phyloP scores from a whole-genome alignment of 2,797 vertebrate species.

The Uromys caudimaculatus region DNA sequence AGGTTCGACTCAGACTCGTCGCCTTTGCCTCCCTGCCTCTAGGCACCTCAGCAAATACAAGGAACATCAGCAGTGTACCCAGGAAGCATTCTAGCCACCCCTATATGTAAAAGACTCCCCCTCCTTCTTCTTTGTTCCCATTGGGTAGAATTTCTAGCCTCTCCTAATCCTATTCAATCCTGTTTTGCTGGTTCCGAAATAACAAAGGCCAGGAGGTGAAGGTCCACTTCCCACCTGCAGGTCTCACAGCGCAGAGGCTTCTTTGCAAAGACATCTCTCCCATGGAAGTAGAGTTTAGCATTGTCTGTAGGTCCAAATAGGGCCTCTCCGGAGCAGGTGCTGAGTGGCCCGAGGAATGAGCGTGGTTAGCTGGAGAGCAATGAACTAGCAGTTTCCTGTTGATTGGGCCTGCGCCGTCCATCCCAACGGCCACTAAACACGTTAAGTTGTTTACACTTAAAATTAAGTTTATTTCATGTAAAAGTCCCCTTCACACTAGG shows the following conservation, averaged over 20 bases:
- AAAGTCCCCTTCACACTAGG: background rate
- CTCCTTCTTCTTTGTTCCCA: background rate
- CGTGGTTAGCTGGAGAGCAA: background rate
- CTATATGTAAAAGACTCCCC: background rate
- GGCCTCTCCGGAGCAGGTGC: no score
- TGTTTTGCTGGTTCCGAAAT: background rate
- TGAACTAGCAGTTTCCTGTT: background rate
- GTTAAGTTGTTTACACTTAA: background rate
- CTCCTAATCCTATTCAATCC: background rate
- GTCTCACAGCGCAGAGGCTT: background rate
- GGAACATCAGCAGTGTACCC: background rate
- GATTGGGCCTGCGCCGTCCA: background rate
- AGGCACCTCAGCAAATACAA: background rate
- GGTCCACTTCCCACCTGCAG: background rate
- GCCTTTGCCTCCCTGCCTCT: background rate
- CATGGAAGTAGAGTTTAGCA: background rate
- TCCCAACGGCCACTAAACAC: background rate
- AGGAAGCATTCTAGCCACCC: background rate
- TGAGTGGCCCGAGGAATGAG: background rate
- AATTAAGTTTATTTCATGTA: background rate
- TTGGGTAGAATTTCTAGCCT: background rate
- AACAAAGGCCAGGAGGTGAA: constrained; percentile 4
- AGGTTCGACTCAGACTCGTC: background rate
- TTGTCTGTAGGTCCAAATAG: fast-evolving
- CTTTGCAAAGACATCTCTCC: background rate